These are phyloP conservation scores for Bubo bubo DNA, from an alignment of 2,113 vertebrate genomes.

Conservation along the genomic window DNA sequence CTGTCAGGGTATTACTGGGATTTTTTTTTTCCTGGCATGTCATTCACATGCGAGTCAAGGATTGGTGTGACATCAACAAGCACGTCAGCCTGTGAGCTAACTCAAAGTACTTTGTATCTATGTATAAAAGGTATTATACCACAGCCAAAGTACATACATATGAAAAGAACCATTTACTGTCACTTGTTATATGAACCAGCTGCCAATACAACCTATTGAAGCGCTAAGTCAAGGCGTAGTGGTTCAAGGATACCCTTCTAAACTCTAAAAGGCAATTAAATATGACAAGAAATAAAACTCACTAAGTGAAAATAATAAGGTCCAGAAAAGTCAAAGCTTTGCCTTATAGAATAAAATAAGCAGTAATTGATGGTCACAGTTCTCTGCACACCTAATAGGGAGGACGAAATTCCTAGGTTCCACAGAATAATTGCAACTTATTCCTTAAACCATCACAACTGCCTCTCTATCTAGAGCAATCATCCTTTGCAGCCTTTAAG, in stretches of 20 bases:
- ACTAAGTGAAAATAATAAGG: neutral
- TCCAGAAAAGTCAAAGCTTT: neutral
- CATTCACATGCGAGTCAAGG: neutral
- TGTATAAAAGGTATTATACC: rapidly evolving
- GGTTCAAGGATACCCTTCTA: neutral
- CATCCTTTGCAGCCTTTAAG: neutral
- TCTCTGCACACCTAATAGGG: neutral
- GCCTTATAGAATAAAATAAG: neutral
- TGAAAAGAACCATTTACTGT: neutral
- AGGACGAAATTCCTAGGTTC: neutral
- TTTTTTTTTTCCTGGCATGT: neutral
- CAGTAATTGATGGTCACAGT: neutral
- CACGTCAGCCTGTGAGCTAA: neutral
- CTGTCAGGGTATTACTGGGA: neutral
- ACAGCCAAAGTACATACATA: rapidly evolving
- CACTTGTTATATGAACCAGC: neutral
- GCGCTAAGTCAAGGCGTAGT: rapidly evolving
- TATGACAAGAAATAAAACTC: neutral
- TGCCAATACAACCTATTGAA: neutral
- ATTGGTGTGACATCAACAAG: rapidly evolving
- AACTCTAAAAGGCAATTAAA: neutral
- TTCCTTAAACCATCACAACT: neutral
- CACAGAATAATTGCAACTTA: neutral
- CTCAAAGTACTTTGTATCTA: rapidly evolving
- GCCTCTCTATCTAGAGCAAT: neutral